Evolutionary conservation across 2,113 vertebrate species (phyloP), one percentile per base, ranked within the genome.

Genomic region (Ptychochromis oligacanthus): DNA sequence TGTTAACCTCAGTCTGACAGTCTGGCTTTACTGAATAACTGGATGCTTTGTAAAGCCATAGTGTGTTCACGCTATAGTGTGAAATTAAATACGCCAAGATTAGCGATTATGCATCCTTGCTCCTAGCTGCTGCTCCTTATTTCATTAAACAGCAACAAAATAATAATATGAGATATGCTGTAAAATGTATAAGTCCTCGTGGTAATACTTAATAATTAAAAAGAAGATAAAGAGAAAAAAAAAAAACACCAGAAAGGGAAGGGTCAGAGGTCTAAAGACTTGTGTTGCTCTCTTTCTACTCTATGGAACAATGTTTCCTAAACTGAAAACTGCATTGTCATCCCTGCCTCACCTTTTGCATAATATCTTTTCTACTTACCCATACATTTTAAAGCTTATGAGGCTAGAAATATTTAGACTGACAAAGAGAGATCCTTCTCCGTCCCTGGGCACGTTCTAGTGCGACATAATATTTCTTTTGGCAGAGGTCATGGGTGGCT

Each of bases 381-480:
- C 91, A 92, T 94, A 86, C 90, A 89, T 90, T 95, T 91, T 86
- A 95, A 96, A 91, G 90, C 91, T 95, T 94, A 93, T 82, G 90
- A 86, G 72, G 55, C 75, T 93, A 82, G 90, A 95, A 95, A 92
- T 93, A 93, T 95, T 93, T 94, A 84, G 65, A 93, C 81, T 93
- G 95, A 93, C 95, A 95, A 95, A 95, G 95, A 75, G 77, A 76
- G 78, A 88, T 77, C 88, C 65, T 46, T 82, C 92, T 83, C 87
- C 75, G 60, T 92, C 87, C 91, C 95, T 93, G 92, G 91, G 90
- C 79, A 88, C 89, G 93, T 94, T 92, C 94, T 90, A 92, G 95
- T 94, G 93, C 17, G 86, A 96, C 95, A 95, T 94, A 97, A 96
- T 97, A 97, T 97, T 97, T 97, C 96, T 97, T 96, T 96, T 96